A percentile compares a stretch with the other conserved stretches of the same genome.
Evolutionary conservation across 2,113 vertebrate genomes (phyloP).

Genomic region (Felis chaus): DNA sequence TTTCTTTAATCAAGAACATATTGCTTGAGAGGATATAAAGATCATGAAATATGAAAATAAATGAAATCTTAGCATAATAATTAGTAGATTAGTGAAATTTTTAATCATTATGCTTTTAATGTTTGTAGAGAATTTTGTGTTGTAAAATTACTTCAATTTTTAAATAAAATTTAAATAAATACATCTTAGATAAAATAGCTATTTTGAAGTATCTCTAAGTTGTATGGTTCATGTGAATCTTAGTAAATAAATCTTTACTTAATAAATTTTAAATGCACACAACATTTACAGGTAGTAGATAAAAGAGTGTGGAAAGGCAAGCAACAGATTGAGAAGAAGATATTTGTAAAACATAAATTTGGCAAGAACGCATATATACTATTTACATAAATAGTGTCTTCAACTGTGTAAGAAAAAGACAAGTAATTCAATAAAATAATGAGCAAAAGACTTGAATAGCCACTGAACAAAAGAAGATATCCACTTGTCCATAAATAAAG

Average conservation of each 20-base stretch:
- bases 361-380: neutral
- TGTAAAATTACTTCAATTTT: neutral
- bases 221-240: neutral
- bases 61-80: neutral
- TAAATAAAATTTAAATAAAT: neutral
- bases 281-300: neutral
- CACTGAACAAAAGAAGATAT: neutral
- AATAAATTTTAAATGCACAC: neutral
- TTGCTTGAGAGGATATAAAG: neutral
- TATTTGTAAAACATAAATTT: neutral
- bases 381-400: neutral
- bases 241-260: neutral
- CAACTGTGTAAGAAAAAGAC: neutral
- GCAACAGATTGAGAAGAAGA: neutral
- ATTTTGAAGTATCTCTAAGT: neutral
- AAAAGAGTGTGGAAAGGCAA: neutral
- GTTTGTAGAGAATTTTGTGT: neutral
- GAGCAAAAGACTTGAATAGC: neutral
- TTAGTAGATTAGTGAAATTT: neutral
- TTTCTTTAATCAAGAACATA: neutral
- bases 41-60: neutral
- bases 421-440: neutral
- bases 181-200: neutral
- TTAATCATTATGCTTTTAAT: neutral
- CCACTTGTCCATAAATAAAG: rapidly evolving